Base-by-base conservation (phyloP, 2,797 vertebrate genomes). In the Pogoniulus pusillus region DNA sequence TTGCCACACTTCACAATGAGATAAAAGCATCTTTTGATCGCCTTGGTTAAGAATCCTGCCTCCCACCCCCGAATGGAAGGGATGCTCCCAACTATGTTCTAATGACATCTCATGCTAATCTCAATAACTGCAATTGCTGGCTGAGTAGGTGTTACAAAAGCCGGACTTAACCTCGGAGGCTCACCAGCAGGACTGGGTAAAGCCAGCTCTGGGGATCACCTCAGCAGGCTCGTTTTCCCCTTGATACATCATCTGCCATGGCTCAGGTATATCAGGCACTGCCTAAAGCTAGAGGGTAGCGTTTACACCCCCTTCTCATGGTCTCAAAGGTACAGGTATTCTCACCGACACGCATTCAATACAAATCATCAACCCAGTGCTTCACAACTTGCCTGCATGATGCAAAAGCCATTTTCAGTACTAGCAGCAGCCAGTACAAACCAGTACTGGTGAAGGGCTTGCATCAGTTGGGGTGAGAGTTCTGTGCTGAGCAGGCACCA, bases 271-370 rank as follows among this genome's bases (percentile, higher is more conserved):
- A 71, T 65, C 63, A 9, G 26, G 0, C 70, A 27, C 27, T 4
- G 65, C 65, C 69, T 16, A 7, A 47, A 70, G 68, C 30, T 6
- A 18, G 53, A 69, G 29, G 32, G 32, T 39, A 47, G 57, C 2
- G 2, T n/a, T 65, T 55, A 23, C 5, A 78, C 4, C 16, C 27
- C 23, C 32, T 30, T 39, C n/a, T 71, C 32, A 3, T 0, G 22
- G 43, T 6, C 47, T 59, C 60, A 4, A 30, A 47, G 14, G 18
- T 8, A 16, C 24, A 37, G 15, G 30, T 13, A 60, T 24, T 62
- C 41, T 29, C 45, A 59, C 0, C 16, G 57, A 19, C 24, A 14
- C 0, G 0, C 43, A 32, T 5, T 53, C n/a, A 39, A 9, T 34
- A 1, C 4, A 63, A 64, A 5, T 15, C 65, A 49, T 70, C 30